Evolutionary conservation across 2,797 vertebrate genomes (phyloP).

Genomic region (Hylomyscus alleni): DNA sequence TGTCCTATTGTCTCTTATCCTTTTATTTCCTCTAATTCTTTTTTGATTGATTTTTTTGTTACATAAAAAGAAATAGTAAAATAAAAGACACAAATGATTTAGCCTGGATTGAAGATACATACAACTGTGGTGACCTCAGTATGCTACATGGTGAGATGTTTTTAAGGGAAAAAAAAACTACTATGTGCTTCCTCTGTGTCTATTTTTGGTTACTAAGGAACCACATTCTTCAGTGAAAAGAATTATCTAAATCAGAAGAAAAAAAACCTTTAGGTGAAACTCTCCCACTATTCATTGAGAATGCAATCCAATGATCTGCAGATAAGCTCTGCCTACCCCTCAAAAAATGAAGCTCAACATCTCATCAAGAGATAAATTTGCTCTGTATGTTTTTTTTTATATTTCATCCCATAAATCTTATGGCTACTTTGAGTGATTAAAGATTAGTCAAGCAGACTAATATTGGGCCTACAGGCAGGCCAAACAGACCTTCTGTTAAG

Average conservation of each 20-base stretch:
- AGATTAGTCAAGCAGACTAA: not conserved
- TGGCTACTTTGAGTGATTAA: conserved; percentile 60
- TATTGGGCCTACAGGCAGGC: not conserved
- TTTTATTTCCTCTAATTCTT: conserved; percentile 66
- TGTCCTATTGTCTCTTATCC: conserved; percentile 34
- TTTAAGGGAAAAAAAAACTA: not conserved
- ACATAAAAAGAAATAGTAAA: conserved; percentile 48
- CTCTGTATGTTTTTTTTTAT: conserved; percentile 1
- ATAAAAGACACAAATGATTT: conserved; percentile 65
- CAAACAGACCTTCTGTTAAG: not conserved
- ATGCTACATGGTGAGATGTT: not conserved
- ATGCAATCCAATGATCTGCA: not conserved
- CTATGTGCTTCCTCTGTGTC: not conserved
- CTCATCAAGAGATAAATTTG: conserved; percentile 64
- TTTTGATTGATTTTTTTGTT: conserved; percentile 70
- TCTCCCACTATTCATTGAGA: conserved; percentile 62
- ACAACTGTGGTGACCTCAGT: conserved; percentile 26
- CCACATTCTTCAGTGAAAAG: conserved; percentile 73
- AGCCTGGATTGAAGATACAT: conserved; percentile 1
- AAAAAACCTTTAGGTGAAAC: conserved; percentile 30
- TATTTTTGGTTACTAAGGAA: conserved; percentile 53
- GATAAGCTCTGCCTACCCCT: conserved; percentile 70
- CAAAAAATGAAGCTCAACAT: conserved; percentile 46
- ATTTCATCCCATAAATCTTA: conserved; percentile 57
- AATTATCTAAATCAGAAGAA: conserved; percentile 71